These are phyloP conservation scores for Phalacrocorax brasilianus DNA, from an alignment of 2,113 vertebrate genomes.

Conservation along the genomic window DNA sequence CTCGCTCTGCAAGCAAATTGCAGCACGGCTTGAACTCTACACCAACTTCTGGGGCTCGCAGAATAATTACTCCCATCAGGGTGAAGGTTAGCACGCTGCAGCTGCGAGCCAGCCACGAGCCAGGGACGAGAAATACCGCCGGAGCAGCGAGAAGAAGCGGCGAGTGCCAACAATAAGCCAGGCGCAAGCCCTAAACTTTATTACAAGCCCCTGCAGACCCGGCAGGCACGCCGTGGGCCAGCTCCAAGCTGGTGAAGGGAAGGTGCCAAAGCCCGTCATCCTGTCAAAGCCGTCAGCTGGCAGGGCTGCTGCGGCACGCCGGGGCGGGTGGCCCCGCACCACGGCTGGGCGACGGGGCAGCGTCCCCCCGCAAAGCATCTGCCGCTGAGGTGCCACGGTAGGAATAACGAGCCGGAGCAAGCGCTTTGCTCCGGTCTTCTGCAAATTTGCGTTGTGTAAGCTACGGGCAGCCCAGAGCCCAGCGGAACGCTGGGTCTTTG, in stretches of 20 bases:
- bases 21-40: not conserved
- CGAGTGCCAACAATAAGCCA: constrained; percentile 16
- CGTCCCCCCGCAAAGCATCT: constrained; percentile 53
- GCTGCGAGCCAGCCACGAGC: not conserved
- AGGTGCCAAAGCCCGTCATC: constrained; percentile 40
- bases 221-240: not conserved
- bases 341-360: not conserved
- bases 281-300: constrained; percentile 32
- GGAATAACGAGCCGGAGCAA: not conserved
- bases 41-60: not conserved
- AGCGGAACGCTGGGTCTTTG: not conserved
- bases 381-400: not conserved
- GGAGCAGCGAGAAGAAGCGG: not conserved
- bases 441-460: constrained; percentile 30
- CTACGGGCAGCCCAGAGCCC: not conserved
- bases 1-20: not conserved
- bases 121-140: constrained; percentile 22
- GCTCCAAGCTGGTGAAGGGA: constrained; percentile 29
- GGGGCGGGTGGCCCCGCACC: not conserved
- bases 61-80: not conserved
- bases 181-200: constrained; percentile 17
- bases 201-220: not conserved
- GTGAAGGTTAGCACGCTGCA: not conserved
- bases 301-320: not conserved
- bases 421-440: not conserved